These are phyloP conservation scores for Lineus longissimus DNA, from an alignment of 1,140 invertebrate genomes.

Conservation along the genomic window DNA sequence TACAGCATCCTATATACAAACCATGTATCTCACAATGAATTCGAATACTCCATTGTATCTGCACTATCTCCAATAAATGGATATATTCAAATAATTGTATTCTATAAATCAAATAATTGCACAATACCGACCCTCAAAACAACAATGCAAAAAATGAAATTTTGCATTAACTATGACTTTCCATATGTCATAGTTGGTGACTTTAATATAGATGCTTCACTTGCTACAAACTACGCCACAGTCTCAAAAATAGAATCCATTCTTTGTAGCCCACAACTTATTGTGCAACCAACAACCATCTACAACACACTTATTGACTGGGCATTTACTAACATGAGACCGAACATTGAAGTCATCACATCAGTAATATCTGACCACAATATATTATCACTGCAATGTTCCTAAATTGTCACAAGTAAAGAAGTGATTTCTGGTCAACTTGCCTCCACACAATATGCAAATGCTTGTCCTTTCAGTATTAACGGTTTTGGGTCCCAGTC, in stretches of 20 bases:
- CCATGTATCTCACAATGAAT: neutral
- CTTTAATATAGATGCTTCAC: neutral
- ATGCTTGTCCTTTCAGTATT: too few relatives aligned
- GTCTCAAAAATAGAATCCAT: neutral
- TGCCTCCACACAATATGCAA: too few relatives aligned
- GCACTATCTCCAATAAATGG: neutral
- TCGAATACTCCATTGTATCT: neutral
- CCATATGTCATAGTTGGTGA: neutral
- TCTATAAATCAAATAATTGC: neutral
- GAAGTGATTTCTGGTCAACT: too few relatives aligned
- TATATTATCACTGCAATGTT: too few relatives aligned
- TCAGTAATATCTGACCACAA: too few relatives aligned
- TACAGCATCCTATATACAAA: neutral
- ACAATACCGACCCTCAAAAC: neutral
- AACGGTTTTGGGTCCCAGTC: too few relatives aligned
- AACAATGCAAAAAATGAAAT: neutral
- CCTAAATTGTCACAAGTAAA: too few relatives aligned
- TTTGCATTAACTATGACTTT: neutral
- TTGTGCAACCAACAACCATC: neutral
- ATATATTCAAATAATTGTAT: neutral
- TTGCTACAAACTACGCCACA: neutral
- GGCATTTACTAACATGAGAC: too few relatives aligned
- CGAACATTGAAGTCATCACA: too few relatives aligned
- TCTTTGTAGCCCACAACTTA: neutral
- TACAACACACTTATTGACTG: neutral